These are phyloP conservation scores for Paracyclopina nana DNA, from an alignment of 1,140 invertebrate genomes.

Conservation along the genomic window DNA sequence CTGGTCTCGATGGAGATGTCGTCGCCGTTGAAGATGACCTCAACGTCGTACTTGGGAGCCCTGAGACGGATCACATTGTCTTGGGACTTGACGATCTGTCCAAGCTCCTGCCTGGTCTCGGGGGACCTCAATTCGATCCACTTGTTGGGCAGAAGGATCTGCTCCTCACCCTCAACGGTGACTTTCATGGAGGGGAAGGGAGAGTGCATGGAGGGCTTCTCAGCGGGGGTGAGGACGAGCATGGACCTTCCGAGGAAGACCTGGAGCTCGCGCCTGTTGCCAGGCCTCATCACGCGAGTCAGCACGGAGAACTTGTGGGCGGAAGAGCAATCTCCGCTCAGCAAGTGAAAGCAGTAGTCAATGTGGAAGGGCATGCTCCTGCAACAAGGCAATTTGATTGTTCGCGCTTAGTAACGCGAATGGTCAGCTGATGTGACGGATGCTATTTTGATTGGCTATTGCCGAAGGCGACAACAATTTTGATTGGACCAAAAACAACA, in stretches of 20 bases:
- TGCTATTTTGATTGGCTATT: no score
- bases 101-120: background rate
- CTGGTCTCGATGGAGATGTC: background rate
- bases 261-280: constrained; percentile 1
- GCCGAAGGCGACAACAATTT: no score
- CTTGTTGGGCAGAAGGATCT: background rate
- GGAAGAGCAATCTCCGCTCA: constrained; percentile 12
- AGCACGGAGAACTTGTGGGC: constrained; percentile 4
- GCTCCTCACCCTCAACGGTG: background rate
- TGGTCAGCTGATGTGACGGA: no score
- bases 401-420: background rate
- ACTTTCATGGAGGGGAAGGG: constrained; percentile 3
- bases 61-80: background rate
- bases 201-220: constrained; percentile 3
- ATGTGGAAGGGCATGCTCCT: background rate
- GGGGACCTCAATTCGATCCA: background rate
- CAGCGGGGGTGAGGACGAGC: constrained; percentile 4
- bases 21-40: constrained; percentile 3
- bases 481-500: no score
- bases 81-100: background rate
- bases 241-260: constrained; percentile 10
- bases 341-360: constrained; percentile 13
- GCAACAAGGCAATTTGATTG: no score
- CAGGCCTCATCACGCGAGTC: background rate
- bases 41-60: background rate